Evolutionary conservation across 1,140 invertebrate species (phyloP), one percentile per base, ranked within the genome.

Genomic region (Zaprionus lachaisei): DNA sequence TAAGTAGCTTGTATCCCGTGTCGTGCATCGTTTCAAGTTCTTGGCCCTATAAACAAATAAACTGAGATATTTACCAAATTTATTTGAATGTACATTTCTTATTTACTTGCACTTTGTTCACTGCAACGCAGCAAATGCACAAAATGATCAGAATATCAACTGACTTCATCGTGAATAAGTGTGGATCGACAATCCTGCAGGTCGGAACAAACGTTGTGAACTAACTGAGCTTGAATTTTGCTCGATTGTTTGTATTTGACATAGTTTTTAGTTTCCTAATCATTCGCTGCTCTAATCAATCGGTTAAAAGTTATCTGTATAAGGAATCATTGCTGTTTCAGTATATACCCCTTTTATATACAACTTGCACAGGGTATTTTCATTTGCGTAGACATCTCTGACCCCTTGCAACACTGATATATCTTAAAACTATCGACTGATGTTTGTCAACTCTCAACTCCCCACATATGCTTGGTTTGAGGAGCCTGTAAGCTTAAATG

Each of bases 21-120:
- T 55, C 24, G 5, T 44, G 56, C 56, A 61, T 14, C 2, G n/a
- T 34, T 31, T 73, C 71, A 20, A 58, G 4, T 12, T 31, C 11
- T 44, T 67, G 24, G 17, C 1, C 37, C 3, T 54, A 5, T 0
- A 54, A 14, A 17, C 26, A 17, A 5, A 31, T 14, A 47, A 37
- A 11, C 9, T 11, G 9, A 34, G 31, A 11, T 34, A 34, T 34
- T 34, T 34, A 11, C 9, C 7, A 34, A 9, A 0, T 9, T 34
- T 34, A 34, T 11, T 34, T 34, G 9, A 34, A 11, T 34, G 9
- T 11, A 0, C 7, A 34, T 11, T 34, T 34, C 0, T 34, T 34
- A 11, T 4, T 34, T 34, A 72, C 61, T 51, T 34, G 17, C 12
- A 49, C 63, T 51, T 47, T 34, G n/a, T 41, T 60, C 1, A 24